phyloP scores from a whole-genome alignment of 2,113 vertebrate species.

The Podarcis cretensis region DNA sequence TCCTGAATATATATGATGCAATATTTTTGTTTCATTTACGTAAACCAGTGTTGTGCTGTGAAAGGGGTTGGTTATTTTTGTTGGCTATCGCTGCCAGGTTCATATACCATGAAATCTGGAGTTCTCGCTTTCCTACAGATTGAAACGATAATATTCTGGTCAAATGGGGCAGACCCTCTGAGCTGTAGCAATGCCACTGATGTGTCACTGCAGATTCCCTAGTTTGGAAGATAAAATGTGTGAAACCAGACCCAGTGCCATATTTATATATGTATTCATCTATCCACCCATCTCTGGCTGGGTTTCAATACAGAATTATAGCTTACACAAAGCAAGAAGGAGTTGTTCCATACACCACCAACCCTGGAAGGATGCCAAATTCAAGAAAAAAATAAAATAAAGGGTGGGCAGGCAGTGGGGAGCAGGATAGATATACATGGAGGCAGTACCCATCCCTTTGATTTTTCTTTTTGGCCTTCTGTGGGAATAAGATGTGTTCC shows the following conservation, averaged over 20 bases:
- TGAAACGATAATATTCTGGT: not conserved
- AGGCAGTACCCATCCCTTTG: not conserved
- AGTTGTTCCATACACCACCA: not conserved
- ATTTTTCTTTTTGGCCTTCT: not conserved
- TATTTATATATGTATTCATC: too few species aligned
- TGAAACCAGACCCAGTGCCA: not conserved
- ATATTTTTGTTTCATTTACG: constrained; percentile 34
- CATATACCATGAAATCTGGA: not conserved
- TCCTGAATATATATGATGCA: constrained; percentile 53
- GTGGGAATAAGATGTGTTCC: not conserved
- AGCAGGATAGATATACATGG: not conserved
- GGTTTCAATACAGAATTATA: not conserved
- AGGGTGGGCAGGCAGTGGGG: too few species aligned
- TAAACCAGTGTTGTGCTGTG: constrained; percentile 35
- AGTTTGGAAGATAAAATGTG: not conserved
- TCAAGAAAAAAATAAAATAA: not conserved
- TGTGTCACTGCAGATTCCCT: not conserved
- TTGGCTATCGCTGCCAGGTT: not conserved
- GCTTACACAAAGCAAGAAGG: not conserved
- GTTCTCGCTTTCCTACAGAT: not conserved
- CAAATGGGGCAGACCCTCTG: not conserved
- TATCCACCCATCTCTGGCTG: too few species aligned
- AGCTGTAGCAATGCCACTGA: accelerated
- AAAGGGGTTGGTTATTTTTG: constrained; percentile 12
- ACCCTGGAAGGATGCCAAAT: not conserved